Base-by-base conservation (phyloP, 2,888 invertebrate species). In the Clitarchus hookeri region DNA sequence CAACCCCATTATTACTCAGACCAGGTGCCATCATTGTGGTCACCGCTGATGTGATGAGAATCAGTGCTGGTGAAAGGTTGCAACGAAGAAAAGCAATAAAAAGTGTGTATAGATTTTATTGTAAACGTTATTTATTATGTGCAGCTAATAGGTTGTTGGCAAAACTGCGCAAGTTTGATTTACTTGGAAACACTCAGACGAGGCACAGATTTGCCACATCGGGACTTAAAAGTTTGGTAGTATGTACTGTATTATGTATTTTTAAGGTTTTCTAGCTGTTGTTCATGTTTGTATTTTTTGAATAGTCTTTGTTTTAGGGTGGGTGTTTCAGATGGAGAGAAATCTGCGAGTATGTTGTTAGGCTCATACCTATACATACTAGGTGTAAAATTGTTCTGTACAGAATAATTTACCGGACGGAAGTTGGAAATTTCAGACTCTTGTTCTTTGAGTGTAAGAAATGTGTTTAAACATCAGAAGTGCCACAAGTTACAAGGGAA, bases 1-100 rank as follows among this genome's bases (percentile, higher is more conserved):
- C 65, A 11, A 0, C 16, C 65, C 16, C 16, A 16, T 19, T 23
- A 8, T 65, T 19, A n/a, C 65, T 23, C 1, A 1, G 65, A 65
- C 65, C 65, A 8, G 16, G 65, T n/a, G 65, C 65, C 65, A 65
- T 8, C n/a, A 9, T 65, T n/a, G n/a, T 65, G 11, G 65, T 65
- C 65, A 65, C 16, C 8, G n/a, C 65, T 23, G n/a, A 65, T 65
- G 11, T 65, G 65, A 65, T n/a, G 19, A 65, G 65, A n/a, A 65
- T 65, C 65, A n/a, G n/a, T n/a, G 65, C 65, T 65, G 65, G 65
- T n/a, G 65, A 23, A 65, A 65, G 65, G 65, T 65, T 65, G 65
- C 65, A 65, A 65, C 65, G 65, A 65, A 65, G n/a, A 65, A 65
- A 65, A 65, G 65, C 65, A 65, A 65, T 65, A 65, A 65, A 53